A percentile compares a stretch with the other conserved stretches of the same genome.
phyloP scores from a whole-genome alignment of 2,888 invertebrate genomes.

The Orthonychiurus folsomi region DNA sequence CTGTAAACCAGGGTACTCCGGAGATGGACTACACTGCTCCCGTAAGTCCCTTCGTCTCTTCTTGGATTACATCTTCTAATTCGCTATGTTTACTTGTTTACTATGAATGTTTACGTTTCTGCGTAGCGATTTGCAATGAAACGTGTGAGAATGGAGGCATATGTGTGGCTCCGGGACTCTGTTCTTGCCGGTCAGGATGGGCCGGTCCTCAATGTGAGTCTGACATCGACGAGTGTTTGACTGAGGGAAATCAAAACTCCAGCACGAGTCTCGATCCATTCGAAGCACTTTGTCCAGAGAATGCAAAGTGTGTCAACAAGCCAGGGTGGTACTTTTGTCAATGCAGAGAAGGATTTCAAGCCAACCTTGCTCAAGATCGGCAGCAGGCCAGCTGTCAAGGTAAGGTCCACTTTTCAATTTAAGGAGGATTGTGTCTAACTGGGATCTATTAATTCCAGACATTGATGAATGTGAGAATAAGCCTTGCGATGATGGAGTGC shows the following conservation, averaged over 20 bases:
- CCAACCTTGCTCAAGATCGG: slow-evolving; percentile 34
- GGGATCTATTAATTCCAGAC: slow-evolving; percentile 50
- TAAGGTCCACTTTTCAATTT: slow-evolving; percentile 15
- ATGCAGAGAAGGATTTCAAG: slow-evolving; percentile 65
- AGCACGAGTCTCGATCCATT: no score
- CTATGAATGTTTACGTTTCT: no score
- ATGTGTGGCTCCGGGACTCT: slow-evolving; percentile 66
- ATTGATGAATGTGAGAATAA: slow-evolving; percentile 73
- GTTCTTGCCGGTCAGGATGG: slow-evolving; percentile 72
- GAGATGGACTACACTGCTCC: slow-evolving; percentile 68
- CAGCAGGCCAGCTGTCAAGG: slow-evolving; percentile 40
- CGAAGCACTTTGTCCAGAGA: slow-evolving; percentile 61
- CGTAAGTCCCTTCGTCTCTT: slow-evolving; percentile 54
- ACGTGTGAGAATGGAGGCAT: slow-evolving; percentile 75
- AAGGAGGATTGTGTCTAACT: slow-evolving; percentile 4
- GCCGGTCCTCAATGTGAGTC: slow-evolving; percentile 72
- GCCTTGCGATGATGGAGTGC: slow-evolving; percentile 69
- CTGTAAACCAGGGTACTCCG: slow-evolving; percentile 61
- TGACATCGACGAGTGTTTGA: slow-evolving; percentile 79
- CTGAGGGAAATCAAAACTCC: slow-evolving; percentile 9
- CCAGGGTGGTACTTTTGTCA: slow-evolving; percentile 85
- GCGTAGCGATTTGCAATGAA: slow-evolving; percentile 66
- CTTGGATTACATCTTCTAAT: neutral
- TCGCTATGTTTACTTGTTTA: no score
- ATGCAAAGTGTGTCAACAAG: slow-evolving; percentile 74